Evolutionary conservation across 2,113 vertebrate genomes (phyloP).

Genomic region (Tringa solitaria): DNA sequence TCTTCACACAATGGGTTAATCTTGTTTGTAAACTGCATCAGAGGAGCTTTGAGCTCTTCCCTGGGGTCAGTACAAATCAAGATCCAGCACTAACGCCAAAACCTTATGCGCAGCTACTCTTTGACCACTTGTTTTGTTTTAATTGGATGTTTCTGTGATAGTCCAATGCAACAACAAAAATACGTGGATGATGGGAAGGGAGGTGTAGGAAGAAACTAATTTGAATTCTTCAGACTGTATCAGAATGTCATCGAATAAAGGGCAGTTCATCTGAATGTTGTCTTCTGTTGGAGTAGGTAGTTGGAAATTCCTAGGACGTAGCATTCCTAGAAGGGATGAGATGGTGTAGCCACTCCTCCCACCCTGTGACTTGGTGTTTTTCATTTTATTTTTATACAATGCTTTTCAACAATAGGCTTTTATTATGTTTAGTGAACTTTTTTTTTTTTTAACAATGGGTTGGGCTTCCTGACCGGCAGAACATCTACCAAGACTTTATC

Average conservation of each 20-base stretch:
- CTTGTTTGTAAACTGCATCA: neutral
- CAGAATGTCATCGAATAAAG: neutral
- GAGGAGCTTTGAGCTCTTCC: neutral
- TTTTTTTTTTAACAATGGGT: neutral
- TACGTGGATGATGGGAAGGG: neutral
- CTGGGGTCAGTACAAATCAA: neutral
- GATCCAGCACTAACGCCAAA: neutral
- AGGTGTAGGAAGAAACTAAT: neutral
- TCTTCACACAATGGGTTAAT: neutral
- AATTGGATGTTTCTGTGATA: neutral
- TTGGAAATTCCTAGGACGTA: neutral
- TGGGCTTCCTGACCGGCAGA: conserved; percentile 61
- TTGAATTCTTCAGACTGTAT: neutral
- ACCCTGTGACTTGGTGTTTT: neutral
- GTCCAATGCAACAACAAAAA: neutral
- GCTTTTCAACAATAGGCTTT: neutral
- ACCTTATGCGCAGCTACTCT: neutral
- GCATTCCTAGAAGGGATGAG: neutral
- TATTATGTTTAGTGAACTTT: neutral
- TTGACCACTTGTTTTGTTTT: neutral
- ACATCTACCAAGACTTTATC: conserved; percentile 3
- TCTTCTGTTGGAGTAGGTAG: neutral
- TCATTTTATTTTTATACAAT: neutral
- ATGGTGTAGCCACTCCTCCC: neutral
- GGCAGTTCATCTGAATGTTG: neutral